phyloP scores from a whole-genome alignment of 1,140 invertebrate genomes.

The Magallana ariakensis region DNA sequence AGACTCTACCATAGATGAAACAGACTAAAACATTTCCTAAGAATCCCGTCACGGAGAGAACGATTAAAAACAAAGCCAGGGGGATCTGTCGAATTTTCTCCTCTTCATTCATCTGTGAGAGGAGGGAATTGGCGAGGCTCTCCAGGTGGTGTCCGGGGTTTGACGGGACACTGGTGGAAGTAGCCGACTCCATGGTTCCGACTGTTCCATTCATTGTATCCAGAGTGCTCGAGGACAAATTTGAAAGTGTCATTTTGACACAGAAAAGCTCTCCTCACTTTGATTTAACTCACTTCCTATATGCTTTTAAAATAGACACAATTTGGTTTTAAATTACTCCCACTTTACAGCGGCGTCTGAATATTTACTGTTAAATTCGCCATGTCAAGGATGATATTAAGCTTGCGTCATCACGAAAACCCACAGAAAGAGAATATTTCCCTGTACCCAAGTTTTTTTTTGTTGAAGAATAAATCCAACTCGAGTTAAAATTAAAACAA shows the following conservation, averaged over 20 bases:
- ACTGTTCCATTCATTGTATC: background rate
- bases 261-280: background rate
- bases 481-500: too few species aligned
- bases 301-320: too few species aligned
- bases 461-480: too few species aligned
- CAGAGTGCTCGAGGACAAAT: background rate
- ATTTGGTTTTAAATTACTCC: too few species aligned
- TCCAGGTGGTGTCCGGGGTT: background rate
- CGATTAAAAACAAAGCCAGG: constrained; percentile 45
- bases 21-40: constrained; percentile 51
- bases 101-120: constrained; percentile 34
- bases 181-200: background rate
- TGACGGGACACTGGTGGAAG: background rate
- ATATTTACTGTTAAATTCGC: too few species aligned
- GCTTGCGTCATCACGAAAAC: too few species aligned
- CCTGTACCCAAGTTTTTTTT: too few species aligned
- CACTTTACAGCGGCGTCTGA: too few species aligned
- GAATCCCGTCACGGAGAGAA: constrained; percentile 45
- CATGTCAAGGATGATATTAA: too few species aligned
- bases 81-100: constrained; percentile 51
- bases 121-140: background rate
- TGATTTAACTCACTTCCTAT: background rate
- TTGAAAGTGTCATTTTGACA: background rate
- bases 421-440: too few species aligned
- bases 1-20: constrained; percentile 53